Evolutionary conservation across 2,113 vertebrate genomes (phyloP).

Genomic region (Jacana jacana): DNA sequence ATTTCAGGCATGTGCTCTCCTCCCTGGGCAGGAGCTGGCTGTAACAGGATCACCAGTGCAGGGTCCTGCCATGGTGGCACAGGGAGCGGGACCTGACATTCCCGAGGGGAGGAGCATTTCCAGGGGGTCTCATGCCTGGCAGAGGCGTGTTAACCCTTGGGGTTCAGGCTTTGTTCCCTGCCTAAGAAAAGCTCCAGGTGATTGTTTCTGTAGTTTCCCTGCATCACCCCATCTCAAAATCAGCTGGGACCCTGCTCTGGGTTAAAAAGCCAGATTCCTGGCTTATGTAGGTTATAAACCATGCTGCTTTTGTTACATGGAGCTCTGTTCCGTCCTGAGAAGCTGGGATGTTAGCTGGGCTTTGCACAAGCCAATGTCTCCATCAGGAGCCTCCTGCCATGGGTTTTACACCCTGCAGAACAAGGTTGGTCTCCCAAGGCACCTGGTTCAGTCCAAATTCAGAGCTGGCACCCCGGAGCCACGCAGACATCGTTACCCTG

Average conservation of each 20-base stretch:
- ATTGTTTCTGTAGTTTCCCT: background rate
- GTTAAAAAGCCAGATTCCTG: background rate
- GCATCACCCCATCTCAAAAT: background rate
- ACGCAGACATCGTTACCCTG: background rate
- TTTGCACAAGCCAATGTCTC: background rate
- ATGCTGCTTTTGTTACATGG: background rate
- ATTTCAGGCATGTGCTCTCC: conserved; percentile 31
- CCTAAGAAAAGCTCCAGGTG: background rate
- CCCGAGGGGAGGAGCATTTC: fast-evolving
- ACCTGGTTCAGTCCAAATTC: background rate
- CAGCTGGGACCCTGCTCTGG: background rate
- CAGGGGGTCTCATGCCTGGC: background rate
- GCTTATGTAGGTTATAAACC: background rate
- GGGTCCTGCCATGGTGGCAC: background rate
- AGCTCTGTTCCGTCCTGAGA: background rate
- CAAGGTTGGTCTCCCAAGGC: background rate
- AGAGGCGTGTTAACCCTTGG: background rate
- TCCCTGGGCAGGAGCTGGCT: background rate
- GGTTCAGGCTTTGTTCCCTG: background rate
- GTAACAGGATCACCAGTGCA: background rate
- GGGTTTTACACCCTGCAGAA: background rate
- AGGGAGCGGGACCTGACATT: background rate
- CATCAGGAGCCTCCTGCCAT: background rate
- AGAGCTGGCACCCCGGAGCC: background rate
- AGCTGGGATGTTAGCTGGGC: background rate